Conservation (phyloP, 2,113 vertebrate species). For the Nycticorax nycticorax region DNA sequence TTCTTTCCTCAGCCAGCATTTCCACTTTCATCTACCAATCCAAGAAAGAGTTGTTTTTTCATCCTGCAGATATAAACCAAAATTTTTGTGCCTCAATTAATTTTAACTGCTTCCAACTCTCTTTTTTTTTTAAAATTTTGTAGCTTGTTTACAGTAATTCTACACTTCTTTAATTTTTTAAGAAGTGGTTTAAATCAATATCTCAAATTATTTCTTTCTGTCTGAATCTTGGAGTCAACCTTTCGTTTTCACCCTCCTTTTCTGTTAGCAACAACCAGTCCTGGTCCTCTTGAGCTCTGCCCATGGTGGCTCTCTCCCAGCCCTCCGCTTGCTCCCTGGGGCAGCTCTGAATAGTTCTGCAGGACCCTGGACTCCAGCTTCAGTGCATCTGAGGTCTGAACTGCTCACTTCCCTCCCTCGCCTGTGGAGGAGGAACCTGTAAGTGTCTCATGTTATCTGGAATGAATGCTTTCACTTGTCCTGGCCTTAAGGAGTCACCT, state of each 20-base stretch:
- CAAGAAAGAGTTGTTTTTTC: background rate
- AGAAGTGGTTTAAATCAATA: background rate
- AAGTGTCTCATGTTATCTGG: background rate
- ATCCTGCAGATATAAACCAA: background rate
- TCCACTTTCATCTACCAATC: background rate
- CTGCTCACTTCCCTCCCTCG: background rate
- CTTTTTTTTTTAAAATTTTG: background rate
- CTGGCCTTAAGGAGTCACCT: background rate
- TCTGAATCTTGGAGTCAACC: background rate
- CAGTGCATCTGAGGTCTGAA: background rate
- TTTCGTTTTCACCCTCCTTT: background rate
- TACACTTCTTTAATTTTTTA: background rate
- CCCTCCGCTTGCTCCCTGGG: background rate
- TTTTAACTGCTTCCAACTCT: background rate
- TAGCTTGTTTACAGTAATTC: background rate
- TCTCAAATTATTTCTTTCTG: background rate
- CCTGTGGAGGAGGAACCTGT: background rate
- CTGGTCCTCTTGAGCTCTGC: background rate
- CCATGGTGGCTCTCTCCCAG: background rate
- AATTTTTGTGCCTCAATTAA: background rate
- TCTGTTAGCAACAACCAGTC: background rate
- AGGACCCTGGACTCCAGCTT: background rate
- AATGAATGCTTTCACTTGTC: background rate
- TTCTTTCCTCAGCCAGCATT: background rate
- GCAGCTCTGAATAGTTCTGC: background rate